Percentiles rank a stretch among this genome's conserved stretches.
phyloP scores from a whole-genome alignment of 2,888 invertebrate species.

The Pammene fasciana region DNA sequence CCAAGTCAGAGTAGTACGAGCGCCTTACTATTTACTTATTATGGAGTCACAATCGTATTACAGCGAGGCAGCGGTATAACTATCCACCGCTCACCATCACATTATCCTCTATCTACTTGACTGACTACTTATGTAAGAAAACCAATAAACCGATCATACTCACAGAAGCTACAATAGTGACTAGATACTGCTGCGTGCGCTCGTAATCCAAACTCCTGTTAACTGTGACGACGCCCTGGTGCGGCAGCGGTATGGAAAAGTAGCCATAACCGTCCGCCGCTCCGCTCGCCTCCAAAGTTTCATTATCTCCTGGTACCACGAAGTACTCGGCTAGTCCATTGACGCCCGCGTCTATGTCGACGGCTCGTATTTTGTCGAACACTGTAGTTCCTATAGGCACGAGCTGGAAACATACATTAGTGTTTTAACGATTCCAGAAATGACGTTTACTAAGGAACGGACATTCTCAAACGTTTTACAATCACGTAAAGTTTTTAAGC shows the following conservation, averaged over 20 bases:
- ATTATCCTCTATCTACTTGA: too few relatives aligned
- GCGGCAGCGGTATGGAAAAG: slow-evolving; percentile 93
- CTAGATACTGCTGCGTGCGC: slow-evolving; percentile 92
- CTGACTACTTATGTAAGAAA: too few relatives aligned
- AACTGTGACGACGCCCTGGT: slow-evolving; percentile 94
- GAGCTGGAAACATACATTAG: slow-evolving; percentile 83
- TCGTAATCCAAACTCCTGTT: slow-evolving; percentile 94
- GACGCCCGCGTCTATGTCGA: slow-evolving; percentile 93
- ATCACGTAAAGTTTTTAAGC: neutral
- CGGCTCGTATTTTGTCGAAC: slow-evolving; percentile 90
- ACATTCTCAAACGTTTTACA: neutral
- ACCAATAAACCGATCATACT: slow-evolving; percentile 66
- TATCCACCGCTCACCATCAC: too few relatives aligned
- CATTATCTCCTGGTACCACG: slow-evolving; percentile 86
- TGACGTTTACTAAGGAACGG: neutral
- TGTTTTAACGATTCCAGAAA: neutral
- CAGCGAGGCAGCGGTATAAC: too few relatives aligned
- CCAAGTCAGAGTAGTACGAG: too few relatives aligned
- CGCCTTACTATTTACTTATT: too few relatives aligned
- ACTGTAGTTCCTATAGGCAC: slow-evolving; percentile 93
- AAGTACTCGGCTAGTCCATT: slow-evolving; percentile 95
- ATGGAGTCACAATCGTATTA: too few relatives aligned
- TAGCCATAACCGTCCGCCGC: slow-evolving; percentile 90
- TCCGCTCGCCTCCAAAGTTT: slow-evolving; percentile 74
- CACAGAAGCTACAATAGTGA: slow-evolving; percentile 94